Base-by-base conservation (phyloP, 2,113 vertebrate genomes). In the Neodon shergylaensis region DNA sequence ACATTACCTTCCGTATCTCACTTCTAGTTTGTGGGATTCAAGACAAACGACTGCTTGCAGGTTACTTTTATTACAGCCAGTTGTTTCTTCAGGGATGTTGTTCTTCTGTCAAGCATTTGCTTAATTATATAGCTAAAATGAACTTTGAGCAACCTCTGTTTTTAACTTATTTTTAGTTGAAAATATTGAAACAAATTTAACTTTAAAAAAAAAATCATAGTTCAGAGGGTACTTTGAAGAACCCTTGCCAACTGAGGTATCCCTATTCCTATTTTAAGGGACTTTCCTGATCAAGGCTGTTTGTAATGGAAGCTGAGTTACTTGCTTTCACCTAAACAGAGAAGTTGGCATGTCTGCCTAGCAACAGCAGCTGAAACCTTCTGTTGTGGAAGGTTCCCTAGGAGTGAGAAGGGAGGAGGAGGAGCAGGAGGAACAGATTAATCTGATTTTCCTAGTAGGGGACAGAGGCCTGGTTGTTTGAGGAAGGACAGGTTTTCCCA, bases 261-360 rank as follows among this genome's bases (percentile, higher is more conserved):
- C 68, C 49, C 26, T 95, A 84, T 88, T 87, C 88, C 72, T 68
- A 77, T 74, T 95, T 92, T 2, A 91, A 70, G 96, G 83, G 94
- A 93, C 94, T 79, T 54, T 42, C 8, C 87, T 94, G 93, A 90
- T 95, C 42, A 91, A 70, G 88, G 42, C 95, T 94, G 88, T 79
- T 96, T 87, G 39, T 83, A 70, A 92, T 92, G 63, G 86, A 93
- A 94, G 73, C 85, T 89, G 70, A 73, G 86, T 83, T 93, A 82
- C 81, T 95, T 76, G 90, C 90, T 93, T 54, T 96, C 83, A 93
- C 95, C 94, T 95, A 92, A 92, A 84, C 95, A 95, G 70, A 92
- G 70, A 96, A 94, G 78, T 94, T 94, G 97, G 96, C 97, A 95
- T 79, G 78, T 93, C 88, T 94, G 96, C 97, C 92, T 98, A 97